Conservation (phyloP, 2,888 invertebrate species). For the Julus scanicus region DNA sequence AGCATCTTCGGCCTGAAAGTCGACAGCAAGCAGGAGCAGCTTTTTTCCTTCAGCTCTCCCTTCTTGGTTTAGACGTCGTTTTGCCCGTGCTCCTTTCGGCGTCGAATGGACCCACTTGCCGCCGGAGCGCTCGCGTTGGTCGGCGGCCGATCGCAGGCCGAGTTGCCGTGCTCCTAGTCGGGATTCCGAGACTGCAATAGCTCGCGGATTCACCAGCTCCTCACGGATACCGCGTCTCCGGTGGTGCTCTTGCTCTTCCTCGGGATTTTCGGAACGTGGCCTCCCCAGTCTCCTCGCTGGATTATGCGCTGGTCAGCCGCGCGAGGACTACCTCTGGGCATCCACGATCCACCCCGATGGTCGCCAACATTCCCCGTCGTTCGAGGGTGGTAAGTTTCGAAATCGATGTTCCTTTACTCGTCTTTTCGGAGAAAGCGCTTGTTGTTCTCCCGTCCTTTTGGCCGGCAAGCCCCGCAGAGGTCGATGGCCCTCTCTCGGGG, state of each 20-base stretch:
- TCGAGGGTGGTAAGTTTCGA: not conserved
- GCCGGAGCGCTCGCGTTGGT: not conserved
- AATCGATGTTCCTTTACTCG: not conserved
- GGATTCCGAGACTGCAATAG: no score
- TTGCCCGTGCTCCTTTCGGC: not conserved
- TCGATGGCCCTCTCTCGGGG: not conserved
- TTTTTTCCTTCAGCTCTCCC: not conserved
- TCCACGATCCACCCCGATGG: not conserved
- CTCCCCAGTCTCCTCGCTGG: not conserved
- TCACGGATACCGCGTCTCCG: not conserved
- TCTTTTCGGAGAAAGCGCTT: no score
- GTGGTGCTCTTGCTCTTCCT: no score
- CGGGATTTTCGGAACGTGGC: not conserved
- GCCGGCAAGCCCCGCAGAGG: not conserved
- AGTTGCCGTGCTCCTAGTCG: not conserved
- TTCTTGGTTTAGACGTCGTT: not conserved
- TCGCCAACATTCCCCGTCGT: constrained; percentile 8
- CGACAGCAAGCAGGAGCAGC: not conserved
- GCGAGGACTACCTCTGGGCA: not conserved
- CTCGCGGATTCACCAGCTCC: not conserved
- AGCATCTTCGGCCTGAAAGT: not conserved
- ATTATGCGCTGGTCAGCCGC: constrained; percentile 3
- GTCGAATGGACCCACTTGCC: not conserved
- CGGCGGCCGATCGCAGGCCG: not conserved
- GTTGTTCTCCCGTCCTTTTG: not conserved